Evolutionary conservation across 2,113 vertebrate species (phyloP), one percentile per base, ranked within the genome.

Genomic region (Nipponia nippon): DNA sequence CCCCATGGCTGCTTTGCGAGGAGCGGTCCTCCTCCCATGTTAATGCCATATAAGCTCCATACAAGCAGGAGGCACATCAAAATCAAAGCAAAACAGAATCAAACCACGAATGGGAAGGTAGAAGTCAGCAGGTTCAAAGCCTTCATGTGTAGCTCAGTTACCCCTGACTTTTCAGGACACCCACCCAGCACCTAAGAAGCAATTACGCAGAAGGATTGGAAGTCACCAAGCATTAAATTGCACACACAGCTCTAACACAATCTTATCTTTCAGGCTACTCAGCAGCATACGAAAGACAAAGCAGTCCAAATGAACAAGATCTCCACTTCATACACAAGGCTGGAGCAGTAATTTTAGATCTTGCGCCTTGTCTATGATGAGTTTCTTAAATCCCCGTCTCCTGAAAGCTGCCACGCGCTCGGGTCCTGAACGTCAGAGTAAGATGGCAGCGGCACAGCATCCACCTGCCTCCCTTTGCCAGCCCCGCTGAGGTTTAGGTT

Each of bases 271-370:
- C 85, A 94, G 96, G 83, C 80, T 92, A 71, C 69, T 91, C 27
- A 72, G 19, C 66, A 96, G 91, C 67, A 27, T 4, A 25, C 18
- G n/a, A 83, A 69, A 93, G 91, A 95, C 91, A 95, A 96, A 97
- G 84, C 73, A 36, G 79, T 66, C 66, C 87, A 90, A 96, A 77
- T 10, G 87, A 97, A 93, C 80, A 69, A 30, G 71, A 58, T 71
- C 52, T 84, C 80, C 55, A 27, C 75, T 92, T 91, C 46, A 63
- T 32, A 90, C 63, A 52, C 52, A 38, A n/a, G 46, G 52, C n/a
- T 67, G 62, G 52, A 94, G 91, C 59, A 84, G 87, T 42, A 58
- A 92, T 94, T 97, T 96, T 29, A 87, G 67, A 65, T 62, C 72
- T 53, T 53, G 62, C 29, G 21, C 61, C 53, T 94, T n/a, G 13